A percentile compares a stretch with the other conserved stretches of the same genome.
Conservation (phyloP, 2,113 vertebrate genomes). For the Danionella cerebrum region DNA sequence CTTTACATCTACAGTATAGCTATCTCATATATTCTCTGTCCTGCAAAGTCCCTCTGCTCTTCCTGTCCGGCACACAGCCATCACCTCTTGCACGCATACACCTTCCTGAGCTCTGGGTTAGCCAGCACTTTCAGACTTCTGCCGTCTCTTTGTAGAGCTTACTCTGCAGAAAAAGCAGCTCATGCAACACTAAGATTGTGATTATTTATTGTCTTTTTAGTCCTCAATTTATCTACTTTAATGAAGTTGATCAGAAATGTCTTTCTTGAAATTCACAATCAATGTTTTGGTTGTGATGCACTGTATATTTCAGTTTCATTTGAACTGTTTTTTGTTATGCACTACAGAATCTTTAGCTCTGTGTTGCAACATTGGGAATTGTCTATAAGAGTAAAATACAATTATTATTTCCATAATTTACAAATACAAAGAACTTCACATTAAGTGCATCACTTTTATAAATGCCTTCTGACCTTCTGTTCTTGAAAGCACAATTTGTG, state of each 20-base stretch:
- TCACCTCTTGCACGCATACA: constrained; percentile 31
- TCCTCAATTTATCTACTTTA: not conserved
- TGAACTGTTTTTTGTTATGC: too few species aligned
- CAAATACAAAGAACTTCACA: too few species aligned
- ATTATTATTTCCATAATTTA: too few species aligned
- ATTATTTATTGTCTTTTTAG: not conserved
- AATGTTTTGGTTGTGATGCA: too few species aligned
- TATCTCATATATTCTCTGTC: constrained; percentile 13
- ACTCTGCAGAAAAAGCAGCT: not conserved
- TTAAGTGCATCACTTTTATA: too few species aligned
- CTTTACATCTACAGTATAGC: constrained; percentile 29
- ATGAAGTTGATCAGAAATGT: not conserved
- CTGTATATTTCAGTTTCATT: too few species aligned
- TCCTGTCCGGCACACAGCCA: constrained; percentile 36
- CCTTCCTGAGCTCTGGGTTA: constrained; percentile 13
- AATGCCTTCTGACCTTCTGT: too few species aligned
- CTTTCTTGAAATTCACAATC: not conserved
- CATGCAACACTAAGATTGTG: constrained; percentile 1
- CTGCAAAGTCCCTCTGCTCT: constrained; percentile 42
- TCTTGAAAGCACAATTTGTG: too few species aligned
- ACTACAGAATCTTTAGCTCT: too few species aligned
- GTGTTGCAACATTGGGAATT: too few species aligned
- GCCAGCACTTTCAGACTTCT: constrained; percentile 16
- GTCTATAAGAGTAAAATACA: too few species aligned
- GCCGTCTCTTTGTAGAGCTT: not conserved